phyloP scores from a whole-genome alignment of 2,888 invertebrate genomes.

The Campopleginae sp. region DNA sequence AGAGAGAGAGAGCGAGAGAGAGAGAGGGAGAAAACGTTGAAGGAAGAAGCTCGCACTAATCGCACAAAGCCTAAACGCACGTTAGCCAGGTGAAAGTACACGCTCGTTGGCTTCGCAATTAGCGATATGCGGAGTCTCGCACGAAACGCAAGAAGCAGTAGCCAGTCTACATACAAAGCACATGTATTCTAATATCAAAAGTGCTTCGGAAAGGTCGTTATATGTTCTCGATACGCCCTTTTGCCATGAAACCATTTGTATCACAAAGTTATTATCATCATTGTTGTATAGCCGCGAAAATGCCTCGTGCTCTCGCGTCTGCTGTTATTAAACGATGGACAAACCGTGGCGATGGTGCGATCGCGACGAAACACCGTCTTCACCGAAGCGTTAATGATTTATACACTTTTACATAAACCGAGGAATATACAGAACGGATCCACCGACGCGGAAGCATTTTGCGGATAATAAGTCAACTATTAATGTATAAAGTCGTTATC shows the following conservation, averaged over 20 bases:
- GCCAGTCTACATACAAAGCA: conserved; percentile 15
- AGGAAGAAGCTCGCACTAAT: conserved; percentile 60
- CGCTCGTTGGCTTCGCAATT: conserved; percentile 70
- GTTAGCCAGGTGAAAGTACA: conserved; percentile 71
- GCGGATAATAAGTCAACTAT: conserved; percentile 19
- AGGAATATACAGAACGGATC: conserved; percentile 27
- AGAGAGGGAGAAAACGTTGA: conserved; percentile 13
- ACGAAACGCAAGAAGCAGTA: conserved; percentile 61
- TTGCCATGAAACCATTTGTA: conserved; percentile 2
- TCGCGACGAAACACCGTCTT: conserved; percentile 56
- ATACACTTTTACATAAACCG: conserved; percentile 51
- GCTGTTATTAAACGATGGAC: conserved; percentile 67
- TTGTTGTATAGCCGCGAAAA: conserved; percentile 23
- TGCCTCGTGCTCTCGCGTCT: conserved; percentile 43
- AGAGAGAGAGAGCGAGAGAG: neutral
- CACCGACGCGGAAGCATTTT: conserved; percentile 66
- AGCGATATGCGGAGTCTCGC: conserved; percentile 67
- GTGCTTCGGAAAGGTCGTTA: neutral
- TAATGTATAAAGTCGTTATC: conserved; percentile 44
- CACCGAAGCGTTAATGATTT: conserved; percentile 68
- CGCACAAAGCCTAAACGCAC: conserved; percentile 67
- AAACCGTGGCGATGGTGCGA: conserved; percentile 65
- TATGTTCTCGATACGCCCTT: conserved; percentile 20
- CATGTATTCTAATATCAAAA: neutral
- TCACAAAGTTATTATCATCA: conserved; percentile 11